A percentile compares a stretch with the other conserved stretches of the same genome.
Conservation (phyloP, 2,797 vertebrate species). For the Cyprinodon diabolis region DNA sequence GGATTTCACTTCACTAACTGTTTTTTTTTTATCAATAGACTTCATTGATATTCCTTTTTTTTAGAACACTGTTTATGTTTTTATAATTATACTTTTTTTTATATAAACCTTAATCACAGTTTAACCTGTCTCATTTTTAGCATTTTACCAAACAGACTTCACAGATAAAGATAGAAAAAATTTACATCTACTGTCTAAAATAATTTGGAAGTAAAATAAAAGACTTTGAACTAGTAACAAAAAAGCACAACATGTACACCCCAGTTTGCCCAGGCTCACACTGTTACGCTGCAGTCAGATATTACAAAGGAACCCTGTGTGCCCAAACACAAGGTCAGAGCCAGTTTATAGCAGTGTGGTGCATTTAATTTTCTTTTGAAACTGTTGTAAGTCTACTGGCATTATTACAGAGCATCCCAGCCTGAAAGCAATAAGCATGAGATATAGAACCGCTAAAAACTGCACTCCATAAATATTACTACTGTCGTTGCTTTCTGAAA, state of each 20-base stretch:
- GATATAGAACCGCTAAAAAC: conserved; percentile 50
- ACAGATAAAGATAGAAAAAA: neutral
- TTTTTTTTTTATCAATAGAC: too few species aligned
- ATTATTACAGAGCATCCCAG: conserved; percentile 47
- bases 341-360: conserved; percentile 19
- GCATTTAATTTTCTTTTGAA: conserved; percentile 54
- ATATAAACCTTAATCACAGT: too few species aligned
- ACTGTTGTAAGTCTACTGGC: conserved; percentile 50
- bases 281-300: conserved; percentile 6
- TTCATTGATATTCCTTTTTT: neutral
- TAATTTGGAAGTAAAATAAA: neutral
- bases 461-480: conserved; percentile 60
- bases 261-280: neutral
- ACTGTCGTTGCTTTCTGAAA: conserved; percentile 39
- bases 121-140: neutral
- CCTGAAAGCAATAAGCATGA: conserved; percentile 64
- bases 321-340: conserved; percentile 39
- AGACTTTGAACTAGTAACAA: neutral
- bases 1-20: too few species aligned
- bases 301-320: conserved; percentile 28
- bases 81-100: neutral
- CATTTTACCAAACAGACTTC: neutral
- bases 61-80: neutral
- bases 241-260: conserved; percentile 4
- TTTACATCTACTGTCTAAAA: neutral